Base-by-base conservation (phyloP, 2,888 invertebrate genomes). In the Chouioia cunea region DNA sequence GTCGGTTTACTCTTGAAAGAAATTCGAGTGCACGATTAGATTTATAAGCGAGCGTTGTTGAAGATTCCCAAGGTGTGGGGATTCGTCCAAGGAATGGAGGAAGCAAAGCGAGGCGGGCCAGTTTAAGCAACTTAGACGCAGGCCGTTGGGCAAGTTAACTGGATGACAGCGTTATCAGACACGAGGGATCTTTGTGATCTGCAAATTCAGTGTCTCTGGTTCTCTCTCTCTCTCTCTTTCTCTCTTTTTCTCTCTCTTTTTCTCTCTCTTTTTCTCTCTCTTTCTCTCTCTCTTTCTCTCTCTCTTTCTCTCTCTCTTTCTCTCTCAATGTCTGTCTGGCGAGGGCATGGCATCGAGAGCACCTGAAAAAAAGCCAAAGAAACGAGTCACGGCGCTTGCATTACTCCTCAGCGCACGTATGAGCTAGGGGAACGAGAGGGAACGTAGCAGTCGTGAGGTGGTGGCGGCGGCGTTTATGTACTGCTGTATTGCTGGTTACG, bases 191-290 rank as follows among this genome's bases (percentile, higher is more conserved):
- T n/a, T n/a, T n/a, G n/a, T n/a, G n/a, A n/a, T n/a, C n/a, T n/a
- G n/a, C n/a, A n/a, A n/a, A n/a, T 71, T 69, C 69, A 54, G 68
- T 72, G 59, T 50, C 65, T 10, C 58, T 66, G 62, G 47, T 65
- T 67, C 68, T 52, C 73, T 60, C n/a, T 36, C 44, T 2, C 52
- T n/a, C 58, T 36, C 48, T 15, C 47, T 50, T 36, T 20, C 50
- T 58, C 18, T 50, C 43, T 43, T n/a, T 15, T 16, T 48, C 48
- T 4, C 48, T 58, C 57, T 57, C 56, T 23, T 57, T 67, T 62
- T 58, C 59, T 58, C 57, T 60, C 63, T 59, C 63, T 70, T 63
- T 71, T 71, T 63, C 69, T 65, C 65, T 60, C 63, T 71, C 65
- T 65, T 66, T 70, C 44, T 54, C 16, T 48, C 27, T n/a, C 8